phyloP scores from a whole-genome alignment of 1,140 invertebrate genomes.

The Sinonovacula constricta region DNA sequence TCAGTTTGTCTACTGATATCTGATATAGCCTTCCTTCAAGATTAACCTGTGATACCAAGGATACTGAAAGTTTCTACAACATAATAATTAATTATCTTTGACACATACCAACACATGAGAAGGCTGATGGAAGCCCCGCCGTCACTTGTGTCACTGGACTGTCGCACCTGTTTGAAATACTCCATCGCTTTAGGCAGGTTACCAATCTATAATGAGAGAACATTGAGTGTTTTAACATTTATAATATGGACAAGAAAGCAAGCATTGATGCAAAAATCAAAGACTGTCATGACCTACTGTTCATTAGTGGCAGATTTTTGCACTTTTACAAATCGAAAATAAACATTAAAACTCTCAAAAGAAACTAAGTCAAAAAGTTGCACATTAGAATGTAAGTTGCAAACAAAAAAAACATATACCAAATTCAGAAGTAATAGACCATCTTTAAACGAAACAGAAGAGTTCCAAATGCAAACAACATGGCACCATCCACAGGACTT shows the following conservation, averaged over 20 bases:
- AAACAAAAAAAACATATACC: too few relatives aligned
- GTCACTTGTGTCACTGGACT: conserved; percentile 66
- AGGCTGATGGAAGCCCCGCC: conserved; percentile 54
- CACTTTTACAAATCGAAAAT: not conserved
- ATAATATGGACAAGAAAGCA: not conserved
- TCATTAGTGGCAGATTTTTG: not conserved
- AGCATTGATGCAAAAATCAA: not conserved
- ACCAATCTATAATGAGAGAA: conserved; percentile 82
- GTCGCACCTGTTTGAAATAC: conserved; percentile 83
- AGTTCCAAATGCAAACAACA: too few relatives aligned
- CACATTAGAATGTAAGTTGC: too few relatives aligned
- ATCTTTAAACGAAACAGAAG: too few relatives aligned
- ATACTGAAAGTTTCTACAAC: too few relatives aligned
- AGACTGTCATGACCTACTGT: not conserved
- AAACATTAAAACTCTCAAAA: conserved; percentile 12
- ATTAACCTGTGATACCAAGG: too few relatives aligned
- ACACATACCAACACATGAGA: conserved; percentile 68
- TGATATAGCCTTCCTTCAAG: too few relatives aligned
- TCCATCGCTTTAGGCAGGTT: conserved; percentile 88
- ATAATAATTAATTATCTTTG: too few relatives aligned
- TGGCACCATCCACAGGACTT: too few relatives aligned
- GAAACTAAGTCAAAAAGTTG: too few relatives aligned
- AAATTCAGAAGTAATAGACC: too few relatives aligned
- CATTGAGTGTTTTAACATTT: not conserved
- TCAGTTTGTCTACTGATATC: too few relatives aligned